These are phyloP conservation scores for Cactoblastis cactorum DNA, from an alignment of 2,888 invertebrate species.

Conservation along the genomic window DNA sequence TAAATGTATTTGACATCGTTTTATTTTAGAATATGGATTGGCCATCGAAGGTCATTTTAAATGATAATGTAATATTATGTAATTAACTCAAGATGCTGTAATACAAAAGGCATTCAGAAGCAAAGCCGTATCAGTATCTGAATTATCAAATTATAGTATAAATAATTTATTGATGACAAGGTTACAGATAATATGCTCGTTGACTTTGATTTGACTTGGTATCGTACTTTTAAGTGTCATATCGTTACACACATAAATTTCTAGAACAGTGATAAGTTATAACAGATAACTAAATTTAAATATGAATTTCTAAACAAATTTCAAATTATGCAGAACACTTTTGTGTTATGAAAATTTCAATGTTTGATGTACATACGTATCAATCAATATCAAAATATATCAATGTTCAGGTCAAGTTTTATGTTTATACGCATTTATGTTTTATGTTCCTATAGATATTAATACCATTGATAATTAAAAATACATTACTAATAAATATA, in stretches of 20 bases:
- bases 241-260: not conserved
- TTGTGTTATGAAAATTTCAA: no score
- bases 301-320: not conserved
- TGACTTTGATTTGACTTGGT: slow-evolving; percentile 48
- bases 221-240: not conserved
- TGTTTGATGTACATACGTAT: no score
- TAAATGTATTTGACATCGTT: no score
- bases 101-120: not conserved
- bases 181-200: slow-evolving; percentile 26
- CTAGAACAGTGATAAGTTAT: not conserved
- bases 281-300: not conserved
- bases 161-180: slow-evolving; percentile 24
- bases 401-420: no score
- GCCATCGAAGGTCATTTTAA: no score
- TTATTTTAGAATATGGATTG: no score
- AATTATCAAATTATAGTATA: slow-evolving; percentile 8
- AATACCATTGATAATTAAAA: no score
- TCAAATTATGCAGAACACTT: no score
- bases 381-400: no score
- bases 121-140: slow-evolving; percentile 3
- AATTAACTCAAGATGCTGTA: not conserved
- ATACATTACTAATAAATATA: no score
- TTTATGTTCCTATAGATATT: no score
- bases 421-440: no score
- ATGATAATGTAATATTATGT: not conserved